Base-by-base conservation (phyloP, 2,888 invertebrate genomes). In the Platynereis dumerilii region DNA sequence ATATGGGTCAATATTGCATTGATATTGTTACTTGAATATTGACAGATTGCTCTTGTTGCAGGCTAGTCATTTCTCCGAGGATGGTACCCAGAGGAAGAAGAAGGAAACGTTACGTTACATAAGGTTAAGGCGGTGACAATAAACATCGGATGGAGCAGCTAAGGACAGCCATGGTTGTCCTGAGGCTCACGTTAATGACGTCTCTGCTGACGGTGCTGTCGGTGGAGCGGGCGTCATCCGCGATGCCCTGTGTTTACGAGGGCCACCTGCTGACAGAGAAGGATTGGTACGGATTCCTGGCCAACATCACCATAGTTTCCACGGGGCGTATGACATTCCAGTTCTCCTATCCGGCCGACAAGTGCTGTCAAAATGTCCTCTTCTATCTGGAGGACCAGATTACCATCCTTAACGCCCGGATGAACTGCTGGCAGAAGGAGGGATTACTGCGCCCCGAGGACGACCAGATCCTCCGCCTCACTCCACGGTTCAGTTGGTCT, bases 351-450 rank as follows among this genome's bases (percentile, higher is more conserved):
- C 72, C 70, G 12, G 69, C 68, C 26, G 66, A 71, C 52, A 63
- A 58, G 29, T 72, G 72, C 61, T 72, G 72, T 56, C 72, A 64
- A 54, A 72, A 69, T 39, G 57, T 72, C 39, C 64, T 72, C 1
- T 72, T 72, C 58, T 72, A 72, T 48, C 28, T 61, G 20, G 67
- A 71, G 39, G 70, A 71, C 45, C 70, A 72, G 61, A 39, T 67
- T 20, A 57, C 65, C 29, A 55, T 67, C 58, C 56, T 72, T 27
- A 61, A 63, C 24, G 52, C 65, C 5, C 65, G 63, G 17, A 71
- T 72, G 71, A 66, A 71, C 65, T 72, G 72, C 60, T 69, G 66
- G 66, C 69, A 71, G 58, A 65, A 66, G 44, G 72, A 69, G 56
- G 60, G 56, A 27, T 57, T 71, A 15, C 60, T 72, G 54, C 45